Conservation (phyloP, 2,113 vertebrate species). For the Eleginops maclovinus region DNA sequence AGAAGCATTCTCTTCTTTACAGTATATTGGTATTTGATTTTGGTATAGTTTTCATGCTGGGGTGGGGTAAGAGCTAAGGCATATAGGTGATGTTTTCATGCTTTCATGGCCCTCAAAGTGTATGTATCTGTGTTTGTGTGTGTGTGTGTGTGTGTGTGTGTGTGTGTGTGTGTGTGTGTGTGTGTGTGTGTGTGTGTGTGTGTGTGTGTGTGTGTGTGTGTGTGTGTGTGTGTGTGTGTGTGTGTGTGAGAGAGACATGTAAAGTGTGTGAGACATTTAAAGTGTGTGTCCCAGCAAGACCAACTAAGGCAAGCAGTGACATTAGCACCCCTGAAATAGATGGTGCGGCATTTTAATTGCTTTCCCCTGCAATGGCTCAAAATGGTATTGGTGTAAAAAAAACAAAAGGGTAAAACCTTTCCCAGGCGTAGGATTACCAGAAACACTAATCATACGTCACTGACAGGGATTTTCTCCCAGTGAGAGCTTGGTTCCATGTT, state of each 20-base stretch:
- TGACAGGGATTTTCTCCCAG: constrained; percentile 10
- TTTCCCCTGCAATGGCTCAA: constrained; percentile 74
- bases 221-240: constrained; percentile 24
- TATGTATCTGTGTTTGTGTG: constrained; percentile 5
- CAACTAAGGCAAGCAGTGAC: constrained; percentile 66
- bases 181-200: constrained; percentile 28
- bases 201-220: constrained; percentile 20
- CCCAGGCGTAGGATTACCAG: constrained; percentile 24
- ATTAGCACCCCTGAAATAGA: constrained; percentile 80
- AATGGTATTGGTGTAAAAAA: constrained; percentile 57
- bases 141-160: no score
- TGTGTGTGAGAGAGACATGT: constrained; percentile 20
- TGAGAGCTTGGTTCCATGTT: constrained; percentile 35
- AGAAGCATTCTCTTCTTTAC: not conserved
- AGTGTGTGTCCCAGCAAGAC: constrained; percentile 54
- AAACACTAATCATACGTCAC: constrained; percentile 12
- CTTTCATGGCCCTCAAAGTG: not conserved
- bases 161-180: not conserved
- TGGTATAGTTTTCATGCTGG: not conserved
- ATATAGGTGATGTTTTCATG: constrained; percentile 26
- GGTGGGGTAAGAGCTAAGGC: not conserved
- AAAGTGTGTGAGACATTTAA: constrained; percentile 35
- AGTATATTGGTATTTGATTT: not conserved
- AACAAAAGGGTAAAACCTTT: constrained; percentile 48
- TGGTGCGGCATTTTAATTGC: constrained; percentile 82